Percentiles rank a stretch among this genome's conserved stretches.
Evolutionary conservation across 2,797 vertebrate genomes (phyloP).

Genomic region (Acanthiza pusilla): DNA sequence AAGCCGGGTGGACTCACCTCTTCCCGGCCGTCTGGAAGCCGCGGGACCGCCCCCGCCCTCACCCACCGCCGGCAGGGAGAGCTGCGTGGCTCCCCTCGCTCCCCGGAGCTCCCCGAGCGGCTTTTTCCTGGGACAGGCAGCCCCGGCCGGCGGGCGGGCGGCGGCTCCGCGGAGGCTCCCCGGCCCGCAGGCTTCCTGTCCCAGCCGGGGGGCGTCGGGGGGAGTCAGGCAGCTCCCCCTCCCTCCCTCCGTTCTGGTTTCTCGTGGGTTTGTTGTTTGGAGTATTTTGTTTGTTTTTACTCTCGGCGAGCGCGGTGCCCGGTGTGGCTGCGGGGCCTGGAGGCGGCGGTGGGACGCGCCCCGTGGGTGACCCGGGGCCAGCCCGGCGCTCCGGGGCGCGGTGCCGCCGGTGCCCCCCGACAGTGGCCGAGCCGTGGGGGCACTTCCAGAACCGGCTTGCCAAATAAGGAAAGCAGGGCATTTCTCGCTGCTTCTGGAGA

Average conservation of each 20-base stretch:
- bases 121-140: neutral
- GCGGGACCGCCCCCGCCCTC: neutral
- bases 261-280: neutral
- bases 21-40: neutral
- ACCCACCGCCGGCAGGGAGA: neutral
- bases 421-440: neutral
- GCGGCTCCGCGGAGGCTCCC: neutral
- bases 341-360: neutral
- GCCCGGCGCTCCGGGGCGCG: neutral
- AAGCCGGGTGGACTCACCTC: neutral
- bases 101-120: no score
- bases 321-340: neutral
- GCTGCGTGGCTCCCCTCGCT: neutral
- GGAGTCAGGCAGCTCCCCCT: neutral
- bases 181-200: neutral
- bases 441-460: neutral
- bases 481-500: accelerated
- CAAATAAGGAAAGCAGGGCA: neutral
- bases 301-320: neutral
- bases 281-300: neutral
- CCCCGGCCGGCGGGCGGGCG: neutral
- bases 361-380: neutral
- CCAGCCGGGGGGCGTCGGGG: no score
- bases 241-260: neutral
- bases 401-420: neutral